Evolutionary conservation across 2,797 vertebrate species (phyloP).

Genomic region (Pachyuromys duprasi): DNA sequence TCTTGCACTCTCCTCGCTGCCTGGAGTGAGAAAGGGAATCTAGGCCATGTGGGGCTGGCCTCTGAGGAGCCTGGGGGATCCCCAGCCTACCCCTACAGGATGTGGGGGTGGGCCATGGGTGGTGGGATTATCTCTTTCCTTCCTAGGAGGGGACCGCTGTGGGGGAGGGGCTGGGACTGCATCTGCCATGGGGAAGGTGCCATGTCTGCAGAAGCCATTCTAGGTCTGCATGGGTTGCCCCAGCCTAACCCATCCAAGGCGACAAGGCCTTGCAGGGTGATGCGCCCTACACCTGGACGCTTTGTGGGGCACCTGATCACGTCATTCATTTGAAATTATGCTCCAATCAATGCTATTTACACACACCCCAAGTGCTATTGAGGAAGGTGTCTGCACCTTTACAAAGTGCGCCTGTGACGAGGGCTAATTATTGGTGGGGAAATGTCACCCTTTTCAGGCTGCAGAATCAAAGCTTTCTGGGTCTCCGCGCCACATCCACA

Average conservation of each 20-base stretch:
- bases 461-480: not conserved
- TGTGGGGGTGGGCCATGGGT: not conserved
- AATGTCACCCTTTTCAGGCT: slow-evolving; percentile 25
- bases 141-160: too few species aligned
- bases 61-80: not conserved
- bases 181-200: rapidly evolving
- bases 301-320: slow-evolving; percentile 67
- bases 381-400: not conserved
- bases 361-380: not conserved
- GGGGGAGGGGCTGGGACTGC: not conserved
- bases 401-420: rapidly evolving
- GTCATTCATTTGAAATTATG: slow-evolving; percentile 49
- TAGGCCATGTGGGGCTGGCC: not conserved
- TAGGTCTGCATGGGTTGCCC: rapidly evolving
- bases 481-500: not conserved
- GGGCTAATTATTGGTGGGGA: not conserved
- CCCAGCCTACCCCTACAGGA: not conserved
- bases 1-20: not conserved
- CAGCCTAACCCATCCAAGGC: not conserved
- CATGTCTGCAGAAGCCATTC: not conserved
- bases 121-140: not conserved
- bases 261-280: not conserved
- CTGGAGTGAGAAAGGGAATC: not conserved
- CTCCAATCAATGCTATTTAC: slow-evolving; percentile 56
- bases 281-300: slow-evolving; percentile 7